These are phyloP conservation scores for Laupala kohalensis DNA, from an alignment of 1,140 invertebrate species.

Conservation along the genomic window DNA sequence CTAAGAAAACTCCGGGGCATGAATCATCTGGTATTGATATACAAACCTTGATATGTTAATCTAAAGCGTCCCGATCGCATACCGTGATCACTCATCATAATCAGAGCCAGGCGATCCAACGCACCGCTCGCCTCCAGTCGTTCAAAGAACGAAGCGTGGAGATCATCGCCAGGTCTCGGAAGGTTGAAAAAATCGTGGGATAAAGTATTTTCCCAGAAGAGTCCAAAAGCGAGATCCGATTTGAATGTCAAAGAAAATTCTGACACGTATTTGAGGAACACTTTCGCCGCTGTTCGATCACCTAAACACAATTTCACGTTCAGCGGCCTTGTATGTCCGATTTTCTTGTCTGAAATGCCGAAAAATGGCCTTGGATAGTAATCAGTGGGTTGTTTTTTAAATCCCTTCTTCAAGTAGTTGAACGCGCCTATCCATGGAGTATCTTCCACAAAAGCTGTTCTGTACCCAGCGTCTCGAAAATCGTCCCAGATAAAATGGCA, in stretches of 20 bases:
- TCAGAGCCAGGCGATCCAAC: conserved; percentile 37
- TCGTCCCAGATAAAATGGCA: conserved; percentile 43
- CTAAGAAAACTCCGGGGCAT: no score
- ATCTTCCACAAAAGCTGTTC: conserved; percentile 42
- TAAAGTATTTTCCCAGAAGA: conserved; percentile 36
- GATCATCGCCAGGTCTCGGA: conserved; percentile 29
- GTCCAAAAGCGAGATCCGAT: conserved; percentile 27
- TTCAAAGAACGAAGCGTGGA: conserved; percentile 25
- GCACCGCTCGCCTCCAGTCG: conserved; percentile 21
- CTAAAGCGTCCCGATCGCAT: conserved; percentile 50
- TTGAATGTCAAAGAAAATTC: conserved; percentile 18
- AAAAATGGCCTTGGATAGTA: conserved; percentile 41
- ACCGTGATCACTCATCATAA: conserved; percentile 60
- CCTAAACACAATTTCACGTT: conserved; percentile 41
- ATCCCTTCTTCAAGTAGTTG: conserved; percentile 41
- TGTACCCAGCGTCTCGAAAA: conserved; percentile 34
- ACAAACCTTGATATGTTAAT: conserved; percentile 41
- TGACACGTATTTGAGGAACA: conserved; percentile 20
- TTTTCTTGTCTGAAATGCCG: conserved; percentile 27
- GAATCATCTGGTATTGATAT: no score
- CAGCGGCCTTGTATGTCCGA: conserved; percentile 31
- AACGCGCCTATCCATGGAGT: conserved; percentile 39
- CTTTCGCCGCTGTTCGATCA: conserved; percentile 25
- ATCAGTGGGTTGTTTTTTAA: conserved; percentile 38
- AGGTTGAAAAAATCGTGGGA: conserved; percentile 37